Conservation (phyloP, 2,113 vertebrate species). For the Drymodes brunneopygia region DNA sequence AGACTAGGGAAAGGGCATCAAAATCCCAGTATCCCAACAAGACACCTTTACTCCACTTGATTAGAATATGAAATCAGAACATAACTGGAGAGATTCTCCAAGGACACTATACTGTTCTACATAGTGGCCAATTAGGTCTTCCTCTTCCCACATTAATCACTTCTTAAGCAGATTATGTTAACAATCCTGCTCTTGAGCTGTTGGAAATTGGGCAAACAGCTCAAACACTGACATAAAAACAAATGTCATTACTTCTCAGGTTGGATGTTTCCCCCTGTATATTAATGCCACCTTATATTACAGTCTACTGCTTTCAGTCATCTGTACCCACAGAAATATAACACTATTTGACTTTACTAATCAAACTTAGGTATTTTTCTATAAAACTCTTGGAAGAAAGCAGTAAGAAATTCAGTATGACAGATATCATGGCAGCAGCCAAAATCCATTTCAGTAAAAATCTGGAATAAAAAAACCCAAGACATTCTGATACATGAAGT, state of each 20-base stretch:
- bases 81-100: neutral
- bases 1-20: neutral
- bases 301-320: neutral
- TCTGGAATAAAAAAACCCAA: neutral
- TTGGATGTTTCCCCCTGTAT: neutral
- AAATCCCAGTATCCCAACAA: neutral
- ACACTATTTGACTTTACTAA: neutral
- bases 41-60: neutral
- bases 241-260: neutral
- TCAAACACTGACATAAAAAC: neutral
- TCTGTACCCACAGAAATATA: neutral
- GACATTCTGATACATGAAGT: neutral
- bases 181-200: neutral
- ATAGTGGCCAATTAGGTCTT: neutral
- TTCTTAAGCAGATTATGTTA: neutral
- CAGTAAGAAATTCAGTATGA: neutral
- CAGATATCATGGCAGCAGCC: neutral
- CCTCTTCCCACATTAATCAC: neutral
- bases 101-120: neutral
- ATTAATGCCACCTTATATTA: neutral
- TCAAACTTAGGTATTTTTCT: neutral
- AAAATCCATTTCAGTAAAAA: neutral
- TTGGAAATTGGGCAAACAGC: neutral
- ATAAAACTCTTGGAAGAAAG: neutral
- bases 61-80: neutral